phyloP scores from a whole-genome alignment of 1,140 invertebrate species.

The Saccostrea echinata region DNA sequence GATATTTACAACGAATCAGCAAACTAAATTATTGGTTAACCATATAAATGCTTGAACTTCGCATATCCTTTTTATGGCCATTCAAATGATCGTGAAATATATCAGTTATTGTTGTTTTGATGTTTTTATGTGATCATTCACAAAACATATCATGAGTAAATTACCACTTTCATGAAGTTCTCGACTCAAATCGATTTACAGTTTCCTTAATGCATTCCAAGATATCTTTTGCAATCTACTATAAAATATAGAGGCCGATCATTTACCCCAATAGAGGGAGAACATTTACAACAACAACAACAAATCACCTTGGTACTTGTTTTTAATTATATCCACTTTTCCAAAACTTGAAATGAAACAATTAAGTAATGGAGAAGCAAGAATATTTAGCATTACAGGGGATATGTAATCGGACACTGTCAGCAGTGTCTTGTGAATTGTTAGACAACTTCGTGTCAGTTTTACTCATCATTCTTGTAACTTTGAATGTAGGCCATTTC shows the following conservation, averaged over 20 bases:
- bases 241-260: neutral
- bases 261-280: neutral
- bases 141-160: neutral
- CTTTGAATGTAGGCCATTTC: neutral
- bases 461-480: neutral
- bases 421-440: neutral
- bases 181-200: constrained; percentile 19
- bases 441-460: neutral
- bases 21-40: neutral
- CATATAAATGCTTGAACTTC: neutral
- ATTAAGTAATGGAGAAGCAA: neutral
- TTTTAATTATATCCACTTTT: neutral
- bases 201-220: constrained; percentile 3
- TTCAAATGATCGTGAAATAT: constrained; percentile 11
- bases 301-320: neutral
- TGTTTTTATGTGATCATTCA: constrained; percentile 25
- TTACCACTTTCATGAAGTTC: constrained; percentile 13
- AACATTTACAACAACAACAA: neutral
- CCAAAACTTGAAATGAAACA: neutral
- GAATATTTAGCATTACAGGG: neutral
- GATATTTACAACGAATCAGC: neutral
- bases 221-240: constrained; percentile 14
- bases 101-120: constrained; percentile 31
- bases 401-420: neutral
- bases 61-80: constrained; percentile 13